Base-by-base conservation (phyloP, 2,797 vertebrate species). In the Apogon hyalosoma region DNA sequence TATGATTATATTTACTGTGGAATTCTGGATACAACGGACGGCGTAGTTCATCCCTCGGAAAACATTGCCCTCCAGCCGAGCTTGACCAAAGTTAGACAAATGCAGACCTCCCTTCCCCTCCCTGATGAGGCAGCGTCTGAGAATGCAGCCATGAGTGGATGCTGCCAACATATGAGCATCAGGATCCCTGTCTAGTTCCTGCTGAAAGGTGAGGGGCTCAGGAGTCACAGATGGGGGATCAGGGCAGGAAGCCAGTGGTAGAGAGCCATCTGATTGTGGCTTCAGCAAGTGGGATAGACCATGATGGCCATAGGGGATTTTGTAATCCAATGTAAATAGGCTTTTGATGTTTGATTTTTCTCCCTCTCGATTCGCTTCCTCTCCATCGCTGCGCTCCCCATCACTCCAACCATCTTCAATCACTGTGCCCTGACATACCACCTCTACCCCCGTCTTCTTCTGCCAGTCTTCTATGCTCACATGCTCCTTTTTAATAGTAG, bases 91-190 rank as follows among this genome's bases (percentile, higher is more conserved):
- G 57, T 95, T 96, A 56, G 91, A 96, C 75, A 97, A 81, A 47
- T 97, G 94, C 42, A 97, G 87, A 0, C 96, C 96, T 3, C 95
- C 96, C 72, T 96, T 96, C 2, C 94, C 95, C 0, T 96, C 95
- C 39, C 93, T 91, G 87, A 98, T 95, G 69, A 98, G 94, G 90
- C 96, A 97, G 75, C 93, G 94, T 55, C 88, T 91, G 75, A 96
- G 58, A 36, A 96, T 74, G 83, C 95, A 98, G 80, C 96, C 95
- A 60, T 94, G 94, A 56, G 95, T 86, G 0, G 93, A 92, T 33
- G 41, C 87, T 10, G 89, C 92, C 55, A 96, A 85, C 5, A 91
- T 90, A 76, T 94, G 94, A 43, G 95, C 94, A 48, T 95, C 95
- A 6, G 93, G 92, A 86, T 97, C 95, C 74, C 92, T 92, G 57